phyloP scores from a whole-genome alignment of 2,113 vertebrate genomes.

The Pituophis catenifer region DNA sequence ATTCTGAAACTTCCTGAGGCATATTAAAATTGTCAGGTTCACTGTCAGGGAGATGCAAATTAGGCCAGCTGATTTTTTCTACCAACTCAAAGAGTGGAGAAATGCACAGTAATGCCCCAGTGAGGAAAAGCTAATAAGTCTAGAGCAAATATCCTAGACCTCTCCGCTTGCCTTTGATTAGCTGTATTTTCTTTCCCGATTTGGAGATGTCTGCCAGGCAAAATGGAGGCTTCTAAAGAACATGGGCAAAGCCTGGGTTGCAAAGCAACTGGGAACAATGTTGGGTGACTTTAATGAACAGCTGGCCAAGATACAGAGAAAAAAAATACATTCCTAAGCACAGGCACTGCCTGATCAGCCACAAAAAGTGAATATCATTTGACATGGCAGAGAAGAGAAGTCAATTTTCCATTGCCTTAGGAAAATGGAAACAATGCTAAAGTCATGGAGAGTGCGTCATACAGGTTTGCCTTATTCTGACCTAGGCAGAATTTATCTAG shows the following conservation, averaged over 20 bases:
- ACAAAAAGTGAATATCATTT: background rate
- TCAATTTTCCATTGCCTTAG: constrained; percentile 5
- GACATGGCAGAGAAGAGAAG: background rate
- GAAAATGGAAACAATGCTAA: background rate
- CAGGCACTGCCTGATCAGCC: background rate
- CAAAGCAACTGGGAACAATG: background rate
- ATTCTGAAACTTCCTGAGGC: background rate
- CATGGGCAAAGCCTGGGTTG: background rate
- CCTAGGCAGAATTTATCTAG: background rate
- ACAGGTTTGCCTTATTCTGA: background rate
- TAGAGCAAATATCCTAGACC: background rate
- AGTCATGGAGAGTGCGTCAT: background rate
- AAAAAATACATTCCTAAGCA: background rate
- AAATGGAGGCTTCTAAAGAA: background rate
- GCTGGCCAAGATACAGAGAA: background rate
- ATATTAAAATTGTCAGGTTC: background rate
- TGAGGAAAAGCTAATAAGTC: background rate
- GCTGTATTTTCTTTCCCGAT: background rate
- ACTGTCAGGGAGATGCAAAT: background rate
- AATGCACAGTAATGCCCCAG: background rate
- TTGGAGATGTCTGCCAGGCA: background rate
- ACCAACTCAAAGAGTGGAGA: background rate
- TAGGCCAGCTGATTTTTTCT: background rate
- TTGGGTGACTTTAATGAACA: background rate
- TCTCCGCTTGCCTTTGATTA: background rate